A percentile compares a stretch with the other conserved stretches of the same genome.
Conservation (phyloP, 2,797 vertebrate genomes). For the Miichthys miiuy region DNA sequence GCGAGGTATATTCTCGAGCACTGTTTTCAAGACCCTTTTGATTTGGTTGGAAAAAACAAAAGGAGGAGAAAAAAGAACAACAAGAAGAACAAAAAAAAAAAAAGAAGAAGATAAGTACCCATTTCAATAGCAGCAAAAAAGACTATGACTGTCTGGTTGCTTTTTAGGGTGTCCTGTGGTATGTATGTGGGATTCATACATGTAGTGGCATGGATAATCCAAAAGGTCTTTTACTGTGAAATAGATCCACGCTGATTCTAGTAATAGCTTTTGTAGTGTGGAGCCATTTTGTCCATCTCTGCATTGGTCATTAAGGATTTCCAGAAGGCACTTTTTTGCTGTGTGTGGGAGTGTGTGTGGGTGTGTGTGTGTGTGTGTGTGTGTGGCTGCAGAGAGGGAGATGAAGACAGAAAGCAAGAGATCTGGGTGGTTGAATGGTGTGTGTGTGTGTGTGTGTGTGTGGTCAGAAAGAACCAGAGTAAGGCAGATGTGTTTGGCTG, state of each 20-base stretch:
- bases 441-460: slow-evolving; percentile 32
- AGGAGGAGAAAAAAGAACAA: slow-evolving; percentile 52
- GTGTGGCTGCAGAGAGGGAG: slow-evolving; percentile 49
- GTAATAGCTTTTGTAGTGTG: slow-evolving; percentile 78
- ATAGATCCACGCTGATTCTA: slow-evolving; percentile 80
- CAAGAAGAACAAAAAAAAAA: slow-evolving; percentile 47
- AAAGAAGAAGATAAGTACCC: slow-evolving; percentile 70
- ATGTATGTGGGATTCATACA: slow-evolving; percentile 69
- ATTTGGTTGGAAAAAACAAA: slow-evolving; percentile 79
- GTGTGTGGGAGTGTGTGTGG: slow-evolving; percentile 63
- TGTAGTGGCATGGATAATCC: slow-evolving; percentile 78
- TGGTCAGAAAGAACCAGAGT: slow-evolving; percentile 39
- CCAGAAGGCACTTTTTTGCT: slow-evolving; percentile 99
- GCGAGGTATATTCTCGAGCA: slow-evolving; percentile 81
- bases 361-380: slow-evolving; percentile 46
- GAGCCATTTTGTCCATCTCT: slow-evolving; percentile 92
- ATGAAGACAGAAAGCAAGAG: slow-evolving; percentile 44
- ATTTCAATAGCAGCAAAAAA: slow-evolving; percentile 85
- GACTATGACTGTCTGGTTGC: slow-evolving; percentile 75
- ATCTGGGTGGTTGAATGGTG: slow-evolving; percentile 41
- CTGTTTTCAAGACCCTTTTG: slow-evolving; percentile 83
- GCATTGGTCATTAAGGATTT: slow-evolving; percentile 93
- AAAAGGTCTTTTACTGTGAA: slow-evolving; percentile 75
- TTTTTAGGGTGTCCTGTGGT: slow-evolving; percentile 74
- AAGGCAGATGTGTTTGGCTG: slow-evolving; percentile 63